Percentiles rank a stretch among this genome's conserved stretches.
Conservation (phyloP, 2,888 invertebrate genomes). For the Villa cingulata region DNA sequence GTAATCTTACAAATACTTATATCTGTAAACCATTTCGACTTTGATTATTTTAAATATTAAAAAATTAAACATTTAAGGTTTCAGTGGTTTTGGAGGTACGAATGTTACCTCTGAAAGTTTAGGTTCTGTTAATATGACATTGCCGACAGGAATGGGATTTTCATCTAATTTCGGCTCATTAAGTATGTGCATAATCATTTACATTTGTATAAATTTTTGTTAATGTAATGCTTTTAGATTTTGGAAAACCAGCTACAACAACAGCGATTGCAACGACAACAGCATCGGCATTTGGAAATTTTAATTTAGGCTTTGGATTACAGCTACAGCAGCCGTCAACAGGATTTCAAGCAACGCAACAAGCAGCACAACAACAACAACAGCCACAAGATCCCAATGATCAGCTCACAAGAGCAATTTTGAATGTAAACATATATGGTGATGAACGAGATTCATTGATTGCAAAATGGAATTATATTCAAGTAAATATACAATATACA, state of each 20-base stretch:
- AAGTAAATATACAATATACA: slow-evolving; percentile 42
- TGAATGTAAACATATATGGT: slow-evolving; percentile 72
- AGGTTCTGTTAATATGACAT: too few relatives aligned
- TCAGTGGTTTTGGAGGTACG: too few relatives aligned
- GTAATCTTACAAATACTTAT: too few relatives aligned
- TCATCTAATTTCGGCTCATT: too few relatives aligned
- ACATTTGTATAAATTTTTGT: neutral
- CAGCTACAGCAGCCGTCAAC: slow-evolving; percentile 34
- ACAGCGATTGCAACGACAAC: slow-evolving; percentile 37
- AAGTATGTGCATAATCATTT: neutral
- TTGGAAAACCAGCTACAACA: slow-evolving; percentile 31
- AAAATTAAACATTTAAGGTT: too few relatives aligned
- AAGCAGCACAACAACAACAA: slow-evolving; percentile 33
- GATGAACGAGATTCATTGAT: slow-evolving; percentile 91
- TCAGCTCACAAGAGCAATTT: slow-evolving; percentile 58
- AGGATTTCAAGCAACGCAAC: slow-evolving; percentile 20
- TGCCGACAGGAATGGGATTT: too few relatives aligned
- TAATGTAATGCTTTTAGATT: slow-evolving; percentile 17
- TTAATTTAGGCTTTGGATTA: slow-evolving; percentile 36
- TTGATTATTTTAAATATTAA: too few relatives aligned
- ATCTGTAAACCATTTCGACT: too few relatives aligned
- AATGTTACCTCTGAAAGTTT: too few relatives aligned
- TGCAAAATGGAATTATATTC: slow-evolving; percentile 89
- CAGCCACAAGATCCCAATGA: slow-evolving; percentile 49
- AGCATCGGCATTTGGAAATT: slow-evolving; percentile 41